A percentile compares a stretch with the other conserved stretches of the same genome.
Conservation (phyloP, 2,113 vertebrate species). For the Ctenodactylus gundi region DNA sequence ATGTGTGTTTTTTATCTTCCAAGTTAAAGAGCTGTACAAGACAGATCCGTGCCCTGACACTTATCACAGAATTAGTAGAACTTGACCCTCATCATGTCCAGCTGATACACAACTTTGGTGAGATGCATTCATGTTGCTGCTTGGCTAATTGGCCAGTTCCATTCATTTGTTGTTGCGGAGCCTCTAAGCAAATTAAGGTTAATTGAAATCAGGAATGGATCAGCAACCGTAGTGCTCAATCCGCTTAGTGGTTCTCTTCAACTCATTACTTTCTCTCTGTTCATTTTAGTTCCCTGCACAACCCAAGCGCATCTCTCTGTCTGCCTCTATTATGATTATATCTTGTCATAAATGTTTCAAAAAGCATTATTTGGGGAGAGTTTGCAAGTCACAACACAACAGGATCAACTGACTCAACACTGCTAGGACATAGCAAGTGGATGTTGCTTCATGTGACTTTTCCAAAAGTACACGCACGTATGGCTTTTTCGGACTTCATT, state of each 20-base stretch:
- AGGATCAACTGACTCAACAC: background rate
- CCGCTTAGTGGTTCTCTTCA: slow-evolving; percentile 56
- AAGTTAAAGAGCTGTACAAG: slow-evolving; percentile 25
- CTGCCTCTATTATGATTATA: background rate
- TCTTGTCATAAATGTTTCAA: background rate
- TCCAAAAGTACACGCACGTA: background rate
- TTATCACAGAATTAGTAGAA: slow-evolving; percentile 51
- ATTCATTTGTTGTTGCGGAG: slow-evolving; percentile 58
- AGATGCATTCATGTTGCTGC: slow-evolving; percentile 53
- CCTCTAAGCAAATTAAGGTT: slow-evolving; percentile 67
- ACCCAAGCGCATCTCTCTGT: background rate
- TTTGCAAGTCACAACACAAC: background rate
- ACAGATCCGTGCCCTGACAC: slow-evolving; percentile 14
- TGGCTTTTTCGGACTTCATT: background rate
- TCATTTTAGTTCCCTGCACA: slow-evolving; percentile 21
- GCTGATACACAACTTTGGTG: slow-evolving; percentile 64
- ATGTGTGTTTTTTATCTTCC: background rate
- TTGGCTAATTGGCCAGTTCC: slow-evolving; percentile 61
- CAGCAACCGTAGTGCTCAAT: slow-evolving; percentile 51
- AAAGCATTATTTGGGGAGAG: background rate
- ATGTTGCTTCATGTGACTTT: background rate
- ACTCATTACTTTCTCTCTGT: slow-evolving; percentile 32
- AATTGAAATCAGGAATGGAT: slow-evolving; percentile 66
- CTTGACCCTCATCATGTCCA: slow-evolving; percentile 44
- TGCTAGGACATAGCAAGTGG: background rate